A percentile compares a stretch with the other conserved stretches of the same genome.
Evolutionary conservation across 2,888 invertebrate genomes (phyloP).

Genomic region (Troides aeacus): DNA sequence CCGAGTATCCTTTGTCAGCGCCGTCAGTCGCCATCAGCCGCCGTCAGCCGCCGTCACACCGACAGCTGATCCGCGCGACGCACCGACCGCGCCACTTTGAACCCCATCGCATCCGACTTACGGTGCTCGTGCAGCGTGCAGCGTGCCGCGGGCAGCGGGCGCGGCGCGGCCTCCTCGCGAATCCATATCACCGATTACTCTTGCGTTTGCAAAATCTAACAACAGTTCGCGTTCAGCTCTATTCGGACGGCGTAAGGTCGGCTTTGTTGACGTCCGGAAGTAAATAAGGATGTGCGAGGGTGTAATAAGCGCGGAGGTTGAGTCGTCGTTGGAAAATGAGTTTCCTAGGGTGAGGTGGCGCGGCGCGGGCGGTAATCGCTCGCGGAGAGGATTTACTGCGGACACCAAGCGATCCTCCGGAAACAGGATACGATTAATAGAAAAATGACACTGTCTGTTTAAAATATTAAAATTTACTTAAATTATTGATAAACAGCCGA

Average conservation of each 20-base stretch:
- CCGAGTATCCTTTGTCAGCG: slow-evolving; percentile 76
- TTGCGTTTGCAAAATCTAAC: slow-evolving; percentile 2
- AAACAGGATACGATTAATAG: slow-evolving; percentile 1
- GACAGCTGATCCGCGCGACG: slow-evolving; percentile 65
- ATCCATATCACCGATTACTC: slow-evolving; percentile 36
- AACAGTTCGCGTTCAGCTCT: slow-evolving; percentile 37
- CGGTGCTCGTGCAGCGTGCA: no score
- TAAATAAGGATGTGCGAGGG: slow-evolving; percentile 40
- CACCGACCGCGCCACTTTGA: no score
- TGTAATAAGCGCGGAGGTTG: slow-evolving; percentile 73
- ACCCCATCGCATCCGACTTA: no score
- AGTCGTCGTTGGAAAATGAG: slow-evolving; percentile 76
- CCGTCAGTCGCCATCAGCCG: slow-evolving; percentile 63
- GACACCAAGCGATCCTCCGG: slow-evolving; percentile 7
- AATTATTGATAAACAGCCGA: no score
- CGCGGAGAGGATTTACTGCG: slow-evolving; percentile 20
- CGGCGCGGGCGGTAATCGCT: slow-evolving; percentile 21
- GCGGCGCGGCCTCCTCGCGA: slow-evolving; percentile 32
- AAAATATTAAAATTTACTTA: no score
- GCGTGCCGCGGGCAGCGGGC: no score
- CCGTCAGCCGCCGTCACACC: slow-evolving; percentile 69
- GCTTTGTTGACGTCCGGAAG: slow-evolving; percentile 9
- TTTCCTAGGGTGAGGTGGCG: slow-evolving; percentile 58
- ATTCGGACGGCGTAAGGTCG: slow-evolving; percentile 1
- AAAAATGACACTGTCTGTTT: no score